A percentile compares a stretch with the other conserved stretches of the same genome.
Conservation (phyloP, 64 coral and sea anemone species). For the Trachythela sp. region DNA sequence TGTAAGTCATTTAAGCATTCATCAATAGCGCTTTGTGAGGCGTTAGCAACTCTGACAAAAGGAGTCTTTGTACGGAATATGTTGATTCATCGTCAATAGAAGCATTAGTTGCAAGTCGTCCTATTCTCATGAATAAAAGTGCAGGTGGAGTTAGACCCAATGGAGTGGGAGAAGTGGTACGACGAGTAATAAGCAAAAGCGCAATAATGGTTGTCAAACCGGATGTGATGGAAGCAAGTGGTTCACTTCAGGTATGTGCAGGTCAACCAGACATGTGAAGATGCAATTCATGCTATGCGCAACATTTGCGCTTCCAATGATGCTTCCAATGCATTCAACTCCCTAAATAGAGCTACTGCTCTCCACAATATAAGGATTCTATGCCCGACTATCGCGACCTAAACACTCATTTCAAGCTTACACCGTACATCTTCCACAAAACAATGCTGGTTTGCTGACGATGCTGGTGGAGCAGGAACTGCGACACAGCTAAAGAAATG, state of each 20-base stretch:
- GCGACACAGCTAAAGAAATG: not conserved
- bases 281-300: conserved; percentile 30
- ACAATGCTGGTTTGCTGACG: conserved; percentile 12
- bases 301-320: conserved; percentile 32
- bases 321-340: conserved; percentile 51
- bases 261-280: conserved; percentile 15
- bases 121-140: not conserved
- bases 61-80: conserved; percentile 35
- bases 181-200: conserved; percentile 25
- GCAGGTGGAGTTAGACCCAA: not conserved
- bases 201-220: not conserved
- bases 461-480: not conserved
- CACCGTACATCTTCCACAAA: not conserved
- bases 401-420: not conserved
- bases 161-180: conserved; percentile 9
- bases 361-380: conserved; percentile 31
- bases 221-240: conserved; percentile 14
- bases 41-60: conserved; percentile 21
- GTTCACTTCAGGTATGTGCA: conserved; percentile 29
- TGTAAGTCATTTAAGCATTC: conserved; percentile 48
- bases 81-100: conserved; percentile 23
- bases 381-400: conserved; percentile 28
- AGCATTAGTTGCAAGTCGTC: conserved; percentile 14
- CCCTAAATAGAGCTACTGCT: conserved; percentile 22
- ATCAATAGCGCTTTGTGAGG: conserved; percentile 27